phyloP scores from a whole-genome alignment of 2,113 vertebrate species.

The Bagarius yarrelli region DNA sequence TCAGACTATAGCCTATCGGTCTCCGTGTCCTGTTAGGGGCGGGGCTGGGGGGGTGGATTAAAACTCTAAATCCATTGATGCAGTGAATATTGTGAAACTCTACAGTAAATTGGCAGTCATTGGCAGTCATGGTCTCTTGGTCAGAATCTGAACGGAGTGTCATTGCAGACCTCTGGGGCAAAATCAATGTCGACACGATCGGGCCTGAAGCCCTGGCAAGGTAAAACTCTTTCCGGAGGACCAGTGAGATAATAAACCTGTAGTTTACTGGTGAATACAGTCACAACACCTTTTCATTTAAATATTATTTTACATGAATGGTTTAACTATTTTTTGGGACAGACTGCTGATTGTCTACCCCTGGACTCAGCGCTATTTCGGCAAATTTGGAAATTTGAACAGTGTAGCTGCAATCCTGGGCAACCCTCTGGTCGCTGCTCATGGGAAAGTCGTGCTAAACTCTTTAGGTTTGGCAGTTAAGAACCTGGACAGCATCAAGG shows the following conservation, averaged over 20 bases:
- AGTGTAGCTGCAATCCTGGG: constrained; percentile 58
- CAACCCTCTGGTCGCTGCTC: constrained; percentile 71
- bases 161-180: constrained; percentile 50
- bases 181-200: constrained; percentile 44
- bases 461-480: constrained; percentile 72
- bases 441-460: constrained; percentile 70
- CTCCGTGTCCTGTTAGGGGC: background rate
- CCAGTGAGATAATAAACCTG: background rate
- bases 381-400: constrained; percentile 73
- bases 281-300: background rate
- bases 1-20: constrained; percentile 10
- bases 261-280: background rate
- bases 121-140: constrained; percentile 53
- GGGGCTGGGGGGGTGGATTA: constrained; percentile 16
- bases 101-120: constrained; percentile 8
- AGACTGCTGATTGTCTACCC: constrained; percentile 76
- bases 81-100: background rate
- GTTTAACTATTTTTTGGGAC: background rate
- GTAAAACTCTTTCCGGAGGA: constrained; percentile 24
- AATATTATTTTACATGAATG: too few relatives aligned
- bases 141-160: constrained; percentile 48
- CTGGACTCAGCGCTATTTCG: constrained; percentile 72
- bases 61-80: background rate
- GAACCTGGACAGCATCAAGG: constrained; percentile 68
- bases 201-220: constrained; percentile 53